Base-by-base conservation (phyloP, 1,140 invertebrate species). In the Streblospio benedicti region DNA sequence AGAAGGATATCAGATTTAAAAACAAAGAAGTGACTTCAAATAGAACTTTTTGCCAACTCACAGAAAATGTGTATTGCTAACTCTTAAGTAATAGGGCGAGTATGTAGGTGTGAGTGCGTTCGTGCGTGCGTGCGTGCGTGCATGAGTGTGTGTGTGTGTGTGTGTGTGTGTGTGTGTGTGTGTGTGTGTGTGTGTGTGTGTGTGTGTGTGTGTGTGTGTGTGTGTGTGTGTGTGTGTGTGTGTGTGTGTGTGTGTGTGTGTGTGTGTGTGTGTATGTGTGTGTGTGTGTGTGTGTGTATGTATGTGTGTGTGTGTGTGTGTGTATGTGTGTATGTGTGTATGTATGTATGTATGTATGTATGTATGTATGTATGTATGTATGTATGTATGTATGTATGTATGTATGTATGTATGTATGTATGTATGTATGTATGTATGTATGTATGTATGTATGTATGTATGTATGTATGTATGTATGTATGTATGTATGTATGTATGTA, bases 181-280 rank as follows among this genome's bases (percentile, higher is more conserved):
- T 47, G 44, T 47, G n/a, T n/a, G 44, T 47, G 18, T 47, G 44
- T n/a, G 18, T 47, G n/a, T 5, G 44, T 14, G 12, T 49, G 45
- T 49, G 23, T 49, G 12, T 49, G 23, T 49, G 45, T 23, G 23
- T 49, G 45, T 49, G 23, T 49, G 45, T 49, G 23, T 23, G 45
- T 49, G 23, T 23, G 45, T 49, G 23, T 23, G 45, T 49, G 23
- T 49, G 45, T 49, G 23, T 49, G 45, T 49, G 23, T 49, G 45
- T 49, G 23, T 49, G 45, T 49, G 23, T 49, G 45, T 49, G 23
- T 49, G 45, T 49, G 23, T 49, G 45, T 49, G 23, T 49, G 45
- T 49, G 23, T 49, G 45, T 49, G 23, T 49, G 45, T 49, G 23
- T 49, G 45, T 49, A 20, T 49, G 45, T 49, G 23, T 49, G 45